A percentile compares a stretch with the other conserved stretches of the same genome.
phyloP scores from a whole-genome alignment of 2,797 vertebrate genomes.

The Parauchenoglanis punctatus region DNA sequence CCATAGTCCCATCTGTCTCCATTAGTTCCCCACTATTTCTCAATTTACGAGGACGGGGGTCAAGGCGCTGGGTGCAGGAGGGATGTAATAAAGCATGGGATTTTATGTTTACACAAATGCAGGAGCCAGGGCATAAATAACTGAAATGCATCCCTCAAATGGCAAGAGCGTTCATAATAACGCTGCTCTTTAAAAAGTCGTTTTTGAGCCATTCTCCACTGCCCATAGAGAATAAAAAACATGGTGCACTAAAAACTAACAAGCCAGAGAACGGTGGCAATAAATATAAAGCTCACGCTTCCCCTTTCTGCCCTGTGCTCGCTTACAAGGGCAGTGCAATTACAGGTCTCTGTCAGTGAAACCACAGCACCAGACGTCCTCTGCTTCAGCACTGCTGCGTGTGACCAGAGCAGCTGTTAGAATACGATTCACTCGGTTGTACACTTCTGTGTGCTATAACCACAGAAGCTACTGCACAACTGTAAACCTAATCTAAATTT shows the following conservation, averaged over 20 bases:
- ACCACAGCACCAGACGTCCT: slow-evolving; percentile 17
- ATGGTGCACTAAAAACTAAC: slow-evolving; percentile 64
- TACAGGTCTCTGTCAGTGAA: slow-evolving; percentile 32
- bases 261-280: slow-evolving; percentile 60
- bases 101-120: slow-evolving; percentile 89
- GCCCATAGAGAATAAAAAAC: slow-evolving; percentile 60
- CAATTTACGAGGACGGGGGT: slow-evolving; percentile 89
- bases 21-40: slow-evolving; percentile 91
- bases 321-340: slow-evolving; percentile 21
- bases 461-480: background rate
- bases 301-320: slow-evolving; percentile 25
- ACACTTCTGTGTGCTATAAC: background rate
- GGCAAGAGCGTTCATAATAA: slow-evolving; percentile 63
- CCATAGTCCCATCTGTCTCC: slow-evolving; percentile 92
- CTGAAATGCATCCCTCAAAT: slow-evolving; percentile 73
- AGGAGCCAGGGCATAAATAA: slow-evolving; percentile 81
- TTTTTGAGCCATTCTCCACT: slow-evolving; percentile 60
- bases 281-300: slow-evolving; percentile 56
- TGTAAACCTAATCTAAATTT: background rate
- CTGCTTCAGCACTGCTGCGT: background rate
- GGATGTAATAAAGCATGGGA: slow-evolving; percentile 90
- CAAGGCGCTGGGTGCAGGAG: slow-evolving; percentile 87
- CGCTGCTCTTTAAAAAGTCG: slow-evolving; percentile 61
- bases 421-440: background rate
- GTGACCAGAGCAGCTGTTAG: slow-evolving; percentile 8